phyloP scores from a whole-genome alignment of 23 tunicate species.

The Ascidia mentula region DNA sequence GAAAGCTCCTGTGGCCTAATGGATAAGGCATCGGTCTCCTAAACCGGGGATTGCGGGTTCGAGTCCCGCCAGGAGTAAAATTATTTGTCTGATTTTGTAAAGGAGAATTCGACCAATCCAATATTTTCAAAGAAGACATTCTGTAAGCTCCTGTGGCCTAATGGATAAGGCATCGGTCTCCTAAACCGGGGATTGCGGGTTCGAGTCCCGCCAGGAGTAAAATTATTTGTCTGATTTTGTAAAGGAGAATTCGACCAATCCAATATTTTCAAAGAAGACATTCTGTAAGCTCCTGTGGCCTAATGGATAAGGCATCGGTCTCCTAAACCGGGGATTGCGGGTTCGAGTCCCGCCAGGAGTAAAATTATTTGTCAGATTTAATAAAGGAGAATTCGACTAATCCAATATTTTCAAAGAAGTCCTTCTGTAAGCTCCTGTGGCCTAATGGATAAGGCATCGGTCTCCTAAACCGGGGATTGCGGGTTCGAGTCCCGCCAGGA shows the following conservation, averaged over 20 bases:
- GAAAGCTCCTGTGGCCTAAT: not conserved
- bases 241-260: not conserved
- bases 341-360: slow-evolving; percentile 4
- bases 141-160: not conserved
- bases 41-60: slow-evolving; percentile 3
- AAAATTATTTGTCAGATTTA: not conserved
- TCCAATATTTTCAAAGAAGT: not conserved
- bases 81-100: not conserved
- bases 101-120: not conserved
- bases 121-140: no score
- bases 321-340: slow-evolving; percentile 3
- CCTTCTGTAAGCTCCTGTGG: not conserved
- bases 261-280: not conserved
- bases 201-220: not conserved
- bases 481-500: slow-evolving; percentile 5
- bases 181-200: not conserved
- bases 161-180: slow-evolving; percentile 2
- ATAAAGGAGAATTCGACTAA: no score
- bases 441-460: slow-evolving; percentile 2
- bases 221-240: not conserved
- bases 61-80: not conserved
- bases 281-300: not conserved
- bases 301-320: slow-evolving; percentile 1
- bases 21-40: slow-evolving; percentile 3
- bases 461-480: slow-evolving; percentile 3